Evolutionary conservation across 2,888 invertebrate genomes (phyloP).

Genomic region (Plusia festucae): DNA sequence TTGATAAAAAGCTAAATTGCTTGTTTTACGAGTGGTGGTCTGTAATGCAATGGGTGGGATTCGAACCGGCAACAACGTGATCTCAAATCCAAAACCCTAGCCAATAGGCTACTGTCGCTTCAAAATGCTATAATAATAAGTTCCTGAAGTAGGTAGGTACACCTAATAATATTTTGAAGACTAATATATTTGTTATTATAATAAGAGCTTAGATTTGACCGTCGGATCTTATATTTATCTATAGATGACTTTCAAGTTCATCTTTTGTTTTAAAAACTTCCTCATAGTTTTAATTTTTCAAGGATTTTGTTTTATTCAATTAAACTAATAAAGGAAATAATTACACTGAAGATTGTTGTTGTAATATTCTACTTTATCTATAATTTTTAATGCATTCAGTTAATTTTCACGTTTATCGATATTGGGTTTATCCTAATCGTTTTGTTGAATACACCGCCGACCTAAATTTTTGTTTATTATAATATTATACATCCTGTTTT

Average conservation of each 20-base stretch:
- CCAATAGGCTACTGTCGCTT: too few relatives aligned
- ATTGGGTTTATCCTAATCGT: background rate
- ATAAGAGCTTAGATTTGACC: too few relatives aligned
- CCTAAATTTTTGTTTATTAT: background rate
- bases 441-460: background rate
- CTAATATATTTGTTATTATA: too few relatives aligned
- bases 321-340: slow-evolving; percentile 10
- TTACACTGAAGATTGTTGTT: background rate
- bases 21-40: too few relatives aligned
- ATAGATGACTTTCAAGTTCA: background rate
- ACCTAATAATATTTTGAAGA: too few relatives aligned
- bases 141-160: too few relatives aligned
- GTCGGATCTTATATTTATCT: too few relatives aligned
- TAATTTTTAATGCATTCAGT: slow-evolving; percentile 5
- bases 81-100: too few relatives aligned
- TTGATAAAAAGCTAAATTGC: too few relatives aligned
- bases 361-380: background rate
- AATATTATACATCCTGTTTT: background rate
- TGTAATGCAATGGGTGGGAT: too few relatives aligned
- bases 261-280: slow-evolving; percentile 11
- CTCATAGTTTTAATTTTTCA: slow-evolving; percentile 6
- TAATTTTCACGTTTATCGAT: background rate
- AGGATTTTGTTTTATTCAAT: slow-evolving; percentile 9
- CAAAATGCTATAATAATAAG: too few relatives aligned
- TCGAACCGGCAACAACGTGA: too few relatives aligned